Percentiles rank a stretch among this genome's conserved stretches.
These are phyloP conservation scores for Silurus glanis DNA, from an alignment of 2,113 vertebrate genomes.

Conservation along the genomic window DNA sequence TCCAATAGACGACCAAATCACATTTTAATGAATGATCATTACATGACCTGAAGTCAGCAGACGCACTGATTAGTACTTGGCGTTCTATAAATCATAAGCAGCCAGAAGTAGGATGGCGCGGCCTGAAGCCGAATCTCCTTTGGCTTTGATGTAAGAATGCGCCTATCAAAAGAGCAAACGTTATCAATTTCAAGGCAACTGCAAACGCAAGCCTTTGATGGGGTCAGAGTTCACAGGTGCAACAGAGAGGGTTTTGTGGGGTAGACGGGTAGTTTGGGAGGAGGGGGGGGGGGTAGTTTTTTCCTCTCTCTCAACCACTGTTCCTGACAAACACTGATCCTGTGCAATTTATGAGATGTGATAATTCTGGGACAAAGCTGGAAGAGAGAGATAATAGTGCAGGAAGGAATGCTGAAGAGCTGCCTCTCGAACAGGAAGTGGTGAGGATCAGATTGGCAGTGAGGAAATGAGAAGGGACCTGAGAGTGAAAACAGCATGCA, in stretches of 20 bases:
- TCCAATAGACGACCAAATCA: not conserved
- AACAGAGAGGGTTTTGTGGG: not conserved
- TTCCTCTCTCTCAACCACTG: not conserved
- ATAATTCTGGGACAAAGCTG: constrained; percentile 17
- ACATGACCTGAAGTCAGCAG: not conserved
- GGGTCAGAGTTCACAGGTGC: constrained; percentile 54
- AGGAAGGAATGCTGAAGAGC: constrained; percentile 34
- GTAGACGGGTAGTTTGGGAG: no score
- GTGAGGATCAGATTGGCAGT: constrained; percentile 5
- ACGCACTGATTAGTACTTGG: not conserved
- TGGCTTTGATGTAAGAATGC: constrained; percentile 59
- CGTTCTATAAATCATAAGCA: not conserved
- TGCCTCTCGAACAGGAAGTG: constrained; percentile 28
- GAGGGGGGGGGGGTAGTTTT: not conserved
- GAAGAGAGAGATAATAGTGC: constrained; percentile 8
- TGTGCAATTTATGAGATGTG: not conserved
- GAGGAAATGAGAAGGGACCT: not conserved
- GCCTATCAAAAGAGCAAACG: constrained; percentile 52
- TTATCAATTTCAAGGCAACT: constrained; percentile 42
- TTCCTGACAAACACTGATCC: not conserved
- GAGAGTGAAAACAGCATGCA: not conserved
- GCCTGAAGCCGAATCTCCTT: constrained; percentile 55
- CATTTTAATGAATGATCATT: not conserved
- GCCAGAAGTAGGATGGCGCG: not conserved
- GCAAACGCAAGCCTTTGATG: constrained; percentile 11